Evolutionary conservation across 2,113 vertebrate species (phyloP), one percentile per base, ranked within the genome.

Genomic region (Sclerurus mexicanus): DNA sequence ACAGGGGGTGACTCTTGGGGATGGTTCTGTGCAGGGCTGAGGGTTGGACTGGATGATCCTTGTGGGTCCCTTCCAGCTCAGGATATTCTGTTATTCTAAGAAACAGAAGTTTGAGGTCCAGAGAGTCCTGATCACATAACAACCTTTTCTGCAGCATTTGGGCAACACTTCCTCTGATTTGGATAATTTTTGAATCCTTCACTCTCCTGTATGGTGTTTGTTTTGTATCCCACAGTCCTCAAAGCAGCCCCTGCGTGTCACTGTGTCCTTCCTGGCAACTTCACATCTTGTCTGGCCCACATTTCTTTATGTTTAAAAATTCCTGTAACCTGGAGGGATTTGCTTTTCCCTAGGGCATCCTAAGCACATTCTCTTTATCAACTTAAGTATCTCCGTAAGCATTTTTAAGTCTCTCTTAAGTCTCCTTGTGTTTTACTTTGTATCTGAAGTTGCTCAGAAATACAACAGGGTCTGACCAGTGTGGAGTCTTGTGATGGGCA

Each of bases 41-140:
- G 62, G 1, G 31, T 0, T 13, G 35, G 0, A 1, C 19, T 58
- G 14, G n/a, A 0, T 19, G 50, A 28, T 58, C 52, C 28, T 0
- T 0, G 16, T 1, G 1, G 1, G 9, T 62, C 10, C 35, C 42
- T 7, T 9, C 59, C 71, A 23, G 4, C 50, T 56, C 50, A 4
- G 50, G 19, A 30, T 2, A 5, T 30, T 49, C 30, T 59, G 4
- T 5, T 8, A 67, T 35, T 50, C 31, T 21, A 16, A 25, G 12
- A 31, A 46, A 40, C 12, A 47, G 13, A 22, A 67, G 4, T 31
- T 47, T 42, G 46, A 72, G 23, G 18, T 20, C 44, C 14, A 33
- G 37, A 73, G 13, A 66, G 7, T 10, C 78, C 33, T 73, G 46
- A 17, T n/a, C 46, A 63, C 3, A 4, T 21, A 68, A 27, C 7